Evolutionary conservation across 2,113 vertebrate species (phyloP).

Genomic region (Galbula dea): DNA sequence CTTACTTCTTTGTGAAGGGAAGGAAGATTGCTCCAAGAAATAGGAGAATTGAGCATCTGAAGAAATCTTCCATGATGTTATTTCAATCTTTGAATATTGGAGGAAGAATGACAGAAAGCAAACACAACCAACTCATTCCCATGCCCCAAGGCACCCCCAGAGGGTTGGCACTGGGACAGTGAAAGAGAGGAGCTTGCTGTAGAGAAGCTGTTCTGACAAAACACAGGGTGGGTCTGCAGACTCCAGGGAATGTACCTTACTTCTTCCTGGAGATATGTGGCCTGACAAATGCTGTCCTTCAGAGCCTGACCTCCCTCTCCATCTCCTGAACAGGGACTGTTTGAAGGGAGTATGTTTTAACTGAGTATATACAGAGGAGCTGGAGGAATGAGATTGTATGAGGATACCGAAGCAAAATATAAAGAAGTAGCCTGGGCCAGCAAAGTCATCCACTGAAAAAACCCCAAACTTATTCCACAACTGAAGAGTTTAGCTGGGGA

Average conservation of each 20-base stretch:
- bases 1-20: not conserved
- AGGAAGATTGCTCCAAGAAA: not conserved
- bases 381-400: not conserved
- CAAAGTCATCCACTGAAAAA: not conserved
- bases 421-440: accelerated
- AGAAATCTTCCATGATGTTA: not conserved
- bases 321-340: not conserved
- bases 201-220: not conserved
- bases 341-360: not conserved
- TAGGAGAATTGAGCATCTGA: not conserved
- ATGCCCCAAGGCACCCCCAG: not conserved
- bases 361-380: not conserved
- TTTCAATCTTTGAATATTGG: not conserved
- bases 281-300: not conserved
- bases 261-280: not conserved
- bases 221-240: not conserved
- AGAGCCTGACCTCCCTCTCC: not conserved
- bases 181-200: not conserved
- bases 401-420: not conserved
- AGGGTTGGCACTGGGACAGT: not conserved
- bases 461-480: not conserved
- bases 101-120: not conserved
- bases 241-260: not conserved
- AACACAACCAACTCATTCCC: accelerated
- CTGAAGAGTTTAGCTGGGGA: not conserved